Evolutionary conservation across 2,888 invertebrate genomes (phyloP).

Genomic region (Strigamia maritima): DNA sequence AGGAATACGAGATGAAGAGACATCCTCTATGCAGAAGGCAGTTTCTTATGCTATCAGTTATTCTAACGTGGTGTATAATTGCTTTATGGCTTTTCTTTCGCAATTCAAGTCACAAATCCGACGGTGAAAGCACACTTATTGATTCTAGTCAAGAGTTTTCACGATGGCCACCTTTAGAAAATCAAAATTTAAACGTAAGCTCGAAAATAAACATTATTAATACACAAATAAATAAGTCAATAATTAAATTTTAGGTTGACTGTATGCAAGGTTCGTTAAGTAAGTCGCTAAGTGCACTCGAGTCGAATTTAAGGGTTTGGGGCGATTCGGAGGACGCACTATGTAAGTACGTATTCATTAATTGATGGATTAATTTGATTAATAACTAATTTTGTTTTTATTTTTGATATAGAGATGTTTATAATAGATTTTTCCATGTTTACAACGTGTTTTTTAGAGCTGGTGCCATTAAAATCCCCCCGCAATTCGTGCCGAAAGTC

Average conservation of each 20-base stretch:
- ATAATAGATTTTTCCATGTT: conserved; percentile 26
- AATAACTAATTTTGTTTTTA: neutral
- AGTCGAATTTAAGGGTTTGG: neutral
- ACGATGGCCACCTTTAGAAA: neutral
- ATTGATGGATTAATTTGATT: neutral
- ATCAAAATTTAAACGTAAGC: neutral
- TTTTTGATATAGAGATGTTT: conserved; percentile 29
- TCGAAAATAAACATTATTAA: neutral
- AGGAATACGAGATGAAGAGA: neutral
- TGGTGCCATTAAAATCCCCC: conserved; percentile 38
- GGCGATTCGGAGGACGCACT: neutral
- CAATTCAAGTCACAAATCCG: neutral
- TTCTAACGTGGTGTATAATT: neutral
- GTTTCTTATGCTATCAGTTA: neutral
- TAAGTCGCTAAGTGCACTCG: neutral
- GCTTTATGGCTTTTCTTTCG: neutral
- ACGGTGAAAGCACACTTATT: neutral
- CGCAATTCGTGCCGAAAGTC: conserved; percentile 31
- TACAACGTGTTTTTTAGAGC: conserved; percentile 34
- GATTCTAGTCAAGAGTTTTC: neutral
- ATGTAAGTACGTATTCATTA: conserved; percentile 7
- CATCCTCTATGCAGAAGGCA: neutral
- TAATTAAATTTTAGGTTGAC: neutral
- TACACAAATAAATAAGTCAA: neutral
- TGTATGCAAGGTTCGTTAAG: neutral